These are phyloP conservation scores for Calephelis perditalis DNA, from an alignment of 2,888 invertebrate genomes.

Conservation along the genomic window DNA sequence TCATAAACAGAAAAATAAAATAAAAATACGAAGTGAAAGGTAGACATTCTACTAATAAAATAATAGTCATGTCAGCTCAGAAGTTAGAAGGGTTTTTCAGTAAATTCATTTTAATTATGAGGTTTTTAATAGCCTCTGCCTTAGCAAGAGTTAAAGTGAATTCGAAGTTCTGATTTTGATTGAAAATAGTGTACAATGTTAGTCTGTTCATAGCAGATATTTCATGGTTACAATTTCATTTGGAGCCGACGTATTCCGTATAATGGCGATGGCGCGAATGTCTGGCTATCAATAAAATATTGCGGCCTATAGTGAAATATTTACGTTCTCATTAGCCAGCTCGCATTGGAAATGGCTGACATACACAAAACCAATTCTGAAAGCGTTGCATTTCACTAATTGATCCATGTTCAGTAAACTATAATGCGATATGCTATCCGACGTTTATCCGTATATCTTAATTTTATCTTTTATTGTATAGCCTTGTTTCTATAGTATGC, in stretches of 20 bases:
- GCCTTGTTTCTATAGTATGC: no score
- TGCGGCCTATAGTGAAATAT: constrained; percentile 48
- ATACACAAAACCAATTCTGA: constrained; percentile 46
- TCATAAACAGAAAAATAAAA: no score
- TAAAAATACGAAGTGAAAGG: no score
- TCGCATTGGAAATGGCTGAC: constrained; percentile 44
- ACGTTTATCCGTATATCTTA: no score
- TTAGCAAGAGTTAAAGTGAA: not conserved
- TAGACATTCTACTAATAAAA: no score
- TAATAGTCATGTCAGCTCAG: no score
- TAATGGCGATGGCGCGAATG: constrained; percentile 9
- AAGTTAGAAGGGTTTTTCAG: no score
- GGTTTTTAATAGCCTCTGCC: no score
- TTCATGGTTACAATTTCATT: constrained; percentile 14
- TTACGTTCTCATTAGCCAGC: constrained; percentile 56
- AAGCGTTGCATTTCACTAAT: constrained; percentile 52
- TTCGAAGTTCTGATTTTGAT: not conserved
- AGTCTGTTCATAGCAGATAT: not conserved
- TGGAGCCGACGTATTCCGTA: not conserved
- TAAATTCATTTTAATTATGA: no score
- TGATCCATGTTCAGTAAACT: constrained; percentile 37
- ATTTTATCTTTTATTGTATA: no score
- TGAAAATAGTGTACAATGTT: constrained; percentile 9
- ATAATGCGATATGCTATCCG: not conserved
- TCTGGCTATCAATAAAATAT: constrained; percentile 48